Percentiles rank a stretch among this genome's conserved stretches.
phyloP scores from a whole-genome alignment of 2,797 vertebrate species.

The Coendou prehensilis region DNA sequence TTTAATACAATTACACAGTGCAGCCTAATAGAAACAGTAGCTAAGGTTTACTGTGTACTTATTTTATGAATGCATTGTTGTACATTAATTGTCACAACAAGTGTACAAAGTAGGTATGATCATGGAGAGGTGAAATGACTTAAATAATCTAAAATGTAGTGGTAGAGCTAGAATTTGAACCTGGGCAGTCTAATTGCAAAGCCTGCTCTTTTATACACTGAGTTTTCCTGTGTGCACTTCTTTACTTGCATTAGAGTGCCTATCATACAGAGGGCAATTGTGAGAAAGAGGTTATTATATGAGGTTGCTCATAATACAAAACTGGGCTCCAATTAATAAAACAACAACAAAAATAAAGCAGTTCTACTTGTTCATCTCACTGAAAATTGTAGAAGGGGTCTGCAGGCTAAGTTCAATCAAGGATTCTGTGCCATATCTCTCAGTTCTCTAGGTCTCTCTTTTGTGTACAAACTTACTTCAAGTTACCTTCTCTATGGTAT shows the following conservation, averaged over 20 bases:
- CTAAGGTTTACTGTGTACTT: not conserved
- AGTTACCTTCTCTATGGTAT: not conserved
- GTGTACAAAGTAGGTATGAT: not conserved
- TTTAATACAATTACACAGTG: conserved; percentile 20
- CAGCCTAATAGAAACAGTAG: conserved; percentile 1
- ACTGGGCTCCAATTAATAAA: not conserved
- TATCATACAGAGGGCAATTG: not conserved
- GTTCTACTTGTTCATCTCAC: not conserved
- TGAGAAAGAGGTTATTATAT: not conserved
- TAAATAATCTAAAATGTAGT: not conserved
- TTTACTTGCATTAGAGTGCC: not conserved
- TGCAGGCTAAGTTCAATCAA: not conserved
- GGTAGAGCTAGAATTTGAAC: not conserved
- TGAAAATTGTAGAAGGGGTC: not conserved
- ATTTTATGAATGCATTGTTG: not conserved
- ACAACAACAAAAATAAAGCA: not conserved
- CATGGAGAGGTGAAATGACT: not conserved
- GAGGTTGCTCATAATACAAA: not conserved
- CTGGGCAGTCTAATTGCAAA: not conserved
- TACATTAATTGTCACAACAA: conserved; percentile 39
- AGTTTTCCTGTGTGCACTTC: not conserved
- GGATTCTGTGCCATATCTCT: not conserved
- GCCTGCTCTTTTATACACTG: not conserved
- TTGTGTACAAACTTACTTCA: not conserved
- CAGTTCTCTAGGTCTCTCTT: not conserved